phyloP scores from a whole-genome alignment of 2,888 invertebrate genomes.

The Ceratothoa steindachneri region DNA sequence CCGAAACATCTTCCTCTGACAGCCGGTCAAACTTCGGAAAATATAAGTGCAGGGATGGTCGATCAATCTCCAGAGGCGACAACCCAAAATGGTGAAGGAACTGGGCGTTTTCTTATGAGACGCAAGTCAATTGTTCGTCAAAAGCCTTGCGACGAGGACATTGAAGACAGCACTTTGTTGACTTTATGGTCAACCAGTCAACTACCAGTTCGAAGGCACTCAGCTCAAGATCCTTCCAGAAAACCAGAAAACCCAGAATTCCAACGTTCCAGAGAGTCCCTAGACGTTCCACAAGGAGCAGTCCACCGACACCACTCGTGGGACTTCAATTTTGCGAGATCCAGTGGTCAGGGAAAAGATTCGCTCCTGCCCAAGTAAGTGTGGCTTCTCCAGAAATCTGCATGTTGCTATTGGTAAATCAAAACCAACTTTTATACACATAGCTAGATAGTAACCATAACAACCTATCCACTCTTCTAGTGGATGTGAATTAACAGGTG shows the following conservation, averaged over 20 bases:
- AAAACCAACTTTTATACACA: no score
- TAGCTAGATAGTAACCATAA: no score
- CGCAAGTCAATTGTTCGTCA: conserved; percentile 64
- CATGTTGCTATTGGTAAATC: no score
- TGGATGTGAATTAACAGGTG: no score
- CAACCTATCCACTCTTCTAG: no score
- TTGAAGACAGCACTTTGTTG: conserved; percentile 49
- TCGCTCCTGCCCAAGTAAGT: conserved; percentile 31
- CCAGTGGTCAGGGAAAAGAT: conserved; percentile 2
- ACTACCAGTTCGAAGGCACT: conserved; percentile 72
- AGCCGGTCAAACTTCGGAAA: conserved; percentile 22
- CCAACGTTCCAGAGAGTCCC: conserved; percentile 26
- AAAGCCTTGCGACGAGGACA: conserved; percentile 75
- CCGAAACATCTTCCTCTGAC: conserved; percentile 6
- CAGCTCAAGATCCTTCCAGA: conserved; percentile 65
- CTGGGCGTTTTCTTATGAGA: no score
- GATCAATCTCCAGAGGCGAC: conserved; percentile 23
- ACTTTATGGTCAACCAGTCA: conserved; percentile 58
- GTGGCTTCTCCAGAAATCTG: neutral
- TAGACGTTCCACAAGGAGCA: conserved; percentile 34
- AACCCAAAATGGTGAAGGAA: conserved; percentile 5
- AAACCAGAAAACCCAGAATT: conserved; percentile 26
- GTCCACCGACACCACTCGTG: conserved; percentile 39
- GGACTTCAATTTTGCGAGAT: conserved; percentile 33
- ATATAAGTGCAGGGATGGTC: conserved; percentile 23